A percentile compares a stretch with the other conserved stretches of the same genome.
These are phyloP conservation scores for Lepeophtheirus salmonis DNA, from an alignment of 1,140 invertebrate genomes.

Conservation along the genomic window DNA sequence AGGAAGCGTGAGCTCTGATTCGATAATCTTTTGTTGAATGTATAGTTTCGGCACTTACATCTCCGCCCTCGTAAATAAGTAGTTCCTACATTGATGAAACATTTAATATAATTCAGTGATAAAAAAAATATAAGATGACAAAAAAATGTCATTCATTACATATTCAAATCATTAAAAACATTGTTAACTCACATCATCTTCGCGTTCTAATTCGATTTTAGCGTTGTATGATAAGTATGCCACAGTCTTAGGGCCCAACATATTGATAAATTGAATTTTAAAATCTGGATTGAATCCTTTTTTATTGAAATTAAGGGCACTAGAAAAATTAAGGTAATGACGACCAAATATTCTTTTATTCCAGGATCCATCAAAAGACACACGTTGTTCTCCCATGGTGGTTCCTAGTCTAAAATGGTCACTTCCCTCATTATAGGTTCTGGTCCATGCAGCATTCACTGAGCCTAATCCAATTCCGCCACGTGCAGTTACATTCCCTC, in stretches of 20 bases:
- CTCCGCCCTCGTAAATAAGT: not conserved
- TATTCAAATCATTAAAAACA: not conserved
- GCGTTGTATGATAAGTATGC: not conserved
- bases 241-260: not conserved
- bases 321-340: not conserved
- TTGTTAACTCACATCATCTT: not conserved
- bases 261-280: not conserved
- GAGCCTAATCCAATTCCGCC: not conserved
- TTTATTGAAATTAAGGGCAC: not conserved
- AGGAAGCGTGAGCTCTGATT: not conserved
- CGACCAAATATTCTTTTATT: not conserved
- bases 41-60: not conserved
- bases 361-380: not conserved
- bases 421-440: not conserved
- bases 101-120: not conserved
- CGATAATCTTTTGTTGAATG: not conserved
- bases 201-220: not conserved
- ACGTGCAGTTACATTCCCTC: not conserved
- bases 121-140: not conserved
- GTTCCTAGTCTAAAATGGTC: not conserved
- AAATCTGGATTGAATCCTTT: not conserved
- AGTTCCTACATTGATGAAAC: not conserved
- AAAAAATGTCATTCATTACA: not conserved
- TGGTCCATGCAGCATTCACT: not conserved
- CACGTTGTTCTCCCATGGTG: not conserved